phyloP scores from a whole-genome alignment of 2,888 invertebrate species.

The Watsonalla binaria region DNA sequence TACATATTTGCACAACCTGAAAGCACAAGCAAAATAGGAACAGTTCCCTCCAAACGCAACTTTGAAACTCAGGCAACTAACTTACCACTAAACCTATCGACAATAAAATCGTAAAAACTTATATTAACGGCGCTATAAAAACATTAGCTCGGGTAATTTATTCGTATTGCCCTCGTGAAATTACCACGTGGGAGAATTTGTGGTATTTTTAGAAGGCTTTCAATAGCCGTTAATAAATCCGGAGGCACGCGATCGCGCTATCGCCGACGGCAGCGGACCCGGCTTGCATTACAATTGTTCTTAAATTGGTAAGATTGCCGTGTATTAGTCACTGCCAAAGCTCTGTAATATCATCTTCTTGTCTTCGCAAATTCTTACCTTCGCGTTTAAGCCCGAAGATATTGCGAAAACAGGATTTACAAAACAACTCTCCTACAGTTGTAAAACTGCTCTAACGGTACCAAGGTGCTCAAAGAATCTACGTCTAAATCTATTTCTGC shows the following conservation, averaged over 20 bases:
- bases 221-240: conserved; percentile 33
- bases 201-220: conserved; percentile 31
- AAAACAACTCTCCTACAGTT: too few species aligned
- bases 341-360: too few species aligned
- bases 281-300: conserved; percentile 1
- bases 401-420: too few species aligned
- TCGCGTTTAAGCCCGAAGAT: too few species aligned
- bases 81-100: conserved; percentile 7
- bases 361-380: too few species aligned
- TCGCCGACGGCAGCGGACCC: conserved; percentile 16
- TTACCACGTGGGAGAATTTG: conserved; percentile 29
- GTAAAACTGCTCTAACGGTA: too few species aligned
- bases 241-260: conserved; percentile 16
- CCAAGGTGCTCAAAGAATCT: too few species aligned
- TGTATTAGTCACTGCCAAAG: background rate
- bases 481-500: too few species aligned
- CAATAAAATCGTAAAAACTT: conserved; percentile 16
- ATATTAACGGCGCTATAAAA: conserved; percentile 31
- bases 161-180: conserved; percentile 39
- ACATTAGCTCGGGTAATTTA: conserved; percentile 41
- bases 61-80: conserved; percentile 2
- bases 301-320: background rate
- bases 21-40: background rate
- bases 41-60: background rate
- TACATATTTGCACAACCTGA: background rate